Evolutionary conservation across 2,797 vertebrate species (phyloP).

Genomic region (Lithobates pipiens): DNA sequence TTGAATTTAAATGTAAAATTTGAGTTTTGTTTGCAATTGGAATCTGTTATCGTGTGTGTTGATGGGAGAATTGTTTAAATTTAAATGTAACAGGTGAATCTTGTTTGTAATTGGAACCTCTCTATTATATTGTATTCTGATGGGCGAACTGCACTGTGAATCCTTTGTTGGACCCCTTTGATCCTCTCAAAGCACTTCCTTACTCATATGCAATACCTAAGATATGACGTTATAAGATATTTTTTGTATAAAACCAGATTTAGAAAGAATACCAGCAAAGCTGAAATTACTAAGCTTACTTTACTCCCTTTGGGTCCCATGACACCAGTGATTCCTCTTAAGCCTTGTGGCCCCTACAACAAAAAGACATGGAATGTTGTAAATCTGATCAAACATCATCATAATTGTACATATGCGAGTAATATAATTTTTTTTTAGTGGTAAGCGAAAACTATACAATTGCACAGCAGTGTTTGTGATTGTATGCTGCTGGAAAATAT

Average conservation of each 20-base stretch:
- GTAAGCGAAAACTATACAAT: background rate
- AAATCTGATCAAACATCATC: background rate
- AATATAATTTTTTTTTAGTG: background rate
- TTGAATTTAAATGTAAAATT: too few relatives aligned
- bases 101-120: too few relatives aligned
- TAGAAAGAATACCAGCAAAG: background rate
- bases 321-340: slow-evolving; percentile 89
- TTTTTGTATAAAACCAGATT: background rate
- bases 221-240: too few relatives aligned
- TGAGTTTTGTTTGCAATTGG: too few relatives aligned
- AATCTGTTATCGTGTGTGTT: too few relatives aligned
- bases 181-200: too few relatives aligned
- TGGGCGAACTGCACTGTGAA: too few relatives aligned
- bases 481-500: background rate
- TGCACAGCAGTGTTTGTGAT: background rate
- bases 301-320: slow-evolving; percentile 88
- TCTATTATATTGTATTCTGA: too few relatives aligned
- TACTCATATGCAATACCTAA: too few relatives aligned
- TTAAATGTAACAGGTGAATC: too few relatives aligned
- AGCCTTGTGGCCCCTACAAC: slow-evolving; percentile 88
- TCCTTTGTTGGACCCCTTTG: too few relatives aligned
- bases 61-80: too few relatives aligned
- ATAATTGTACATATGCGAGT: background rate
- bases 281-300: slow-evolving; percentile 73
- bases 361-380: slow-evolving; percentile 13